These are phyloP conservation scores for Horisme vitalbata DNA, from an alignment of 2,888 invertebrate genomes.

Conservation along the genomic window DNA sequence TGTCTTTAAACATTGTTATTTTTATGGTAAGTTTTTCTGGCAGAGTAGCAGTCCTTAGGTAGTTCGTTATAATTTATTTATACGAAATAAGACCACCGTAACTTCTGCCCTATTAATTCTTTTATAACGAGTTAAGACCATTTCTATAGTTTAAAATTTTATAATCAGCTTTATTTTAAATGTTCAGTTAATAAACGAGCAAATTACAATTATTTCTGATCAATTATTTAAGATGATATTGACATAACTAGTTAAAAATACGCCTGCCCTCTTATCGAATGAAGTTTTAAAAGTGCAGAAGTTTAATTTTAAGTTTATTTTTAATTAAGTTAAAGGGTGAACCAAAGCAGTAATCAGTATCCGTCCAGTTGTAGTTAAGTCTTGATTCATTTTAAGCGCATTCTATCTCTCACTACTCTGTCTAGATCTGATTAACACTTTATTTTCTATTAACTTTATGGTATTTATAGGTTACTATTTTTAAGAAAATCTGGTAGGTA, in stretches of 20 bases:
- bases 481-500: too few species aligned
- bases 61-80: conserved; percentile 22
- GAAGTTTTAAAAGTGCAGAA: conserved; percentile 15
- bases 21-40: background rate
- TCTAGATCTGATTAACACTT: conserved; percentile 48
- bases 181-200: too few species aligned
- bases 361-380: conserved; percentile 80
- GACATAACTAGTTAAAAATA: conserved; percentile 1
- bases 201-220: too few species aligned
- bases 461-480: conserved; percentile 2
- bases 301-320: conserved; percentile 33
- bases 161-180: background rate
- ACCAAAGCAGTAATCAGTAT: conserved; percentile 83
- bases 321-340: conserved; percentile 50
- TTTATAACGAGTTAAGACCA: too few species aligned
- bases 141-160: background rate
- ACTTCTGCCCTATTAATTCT: conserved; percentile 25
- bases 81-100: conserved; percentile 57
- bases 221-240: background rate
- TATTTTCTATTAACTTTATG: conserved; percentile 35
- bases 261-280: conserved; percentile 16
- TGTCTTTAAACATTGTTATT: background rate
- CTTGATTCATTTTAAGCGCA: conserved; percentile 40
- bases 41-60: conserved; percentile 6
- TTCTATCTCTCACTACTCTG: conserved; percentile 42